Base-by-base conservation (phyloP, 2,888 invertebrate genomes). In the Allacma fusca region DNA sequence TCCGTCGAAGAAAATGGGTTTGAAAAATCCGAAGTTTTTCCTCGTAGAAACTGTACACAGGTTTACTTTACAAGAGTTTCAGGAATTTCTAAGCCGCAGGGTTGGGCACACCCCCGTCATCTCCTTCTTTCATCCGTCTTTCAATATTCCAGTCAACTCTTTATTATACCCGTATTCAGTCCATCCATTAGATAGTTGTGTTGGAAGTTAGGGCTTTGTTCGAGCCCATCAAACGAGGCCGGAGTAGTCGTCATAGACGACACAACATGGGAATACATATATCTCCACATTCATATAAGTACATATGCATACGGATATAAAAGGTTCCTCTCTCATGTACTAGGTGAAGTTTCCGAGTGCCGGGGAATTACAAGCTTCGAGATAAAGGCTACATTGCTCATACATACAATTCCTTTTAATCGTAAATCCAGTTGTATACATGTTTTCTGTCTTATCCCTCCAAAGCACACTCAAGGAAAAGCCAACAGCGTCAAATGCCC, bases 81-180 rank as follows among this genome's bases (percentile, higher is more conserved):
- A 50, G 71, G 71, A 71, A 71, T 71, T 71, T 28, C 62, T 26
- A 71, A 26, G 71, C 71, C 71, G 24, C 26, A 57, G 71, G 71
- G 50, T 57, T 43, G 29, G 71, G 71, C 71, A 71, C 71, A 50
- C 71, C 71, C 71, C 71, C 71, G 29, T 71, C 71, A 50, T 50
- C 43, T 50, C 57, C 26, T 57, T 71, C 50, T 71, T 71, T 57
- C 26, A 26, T 57, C 57, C 69, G 69, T 71, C 71, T 71, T 57
- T 50, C 69, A 69, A 43, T 69, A 69, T 67, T 67, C 69, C 40
- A 69, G 69, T 69, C 69, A 69, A 69, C 69, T 29, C 69, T 50
- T 50, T 50, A 50, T 50, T 50, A 50, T 50, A 50, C 50, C 50
- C 50, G 50, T 50, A 50, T 50, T 50, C 50, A 50, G 16, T 16